Evolutionary conservation across 2,113 vertebrate species (phyloP), one percentile per base, ranked within the genome.

Genomic region (Okapia johnstoni): DNA sequence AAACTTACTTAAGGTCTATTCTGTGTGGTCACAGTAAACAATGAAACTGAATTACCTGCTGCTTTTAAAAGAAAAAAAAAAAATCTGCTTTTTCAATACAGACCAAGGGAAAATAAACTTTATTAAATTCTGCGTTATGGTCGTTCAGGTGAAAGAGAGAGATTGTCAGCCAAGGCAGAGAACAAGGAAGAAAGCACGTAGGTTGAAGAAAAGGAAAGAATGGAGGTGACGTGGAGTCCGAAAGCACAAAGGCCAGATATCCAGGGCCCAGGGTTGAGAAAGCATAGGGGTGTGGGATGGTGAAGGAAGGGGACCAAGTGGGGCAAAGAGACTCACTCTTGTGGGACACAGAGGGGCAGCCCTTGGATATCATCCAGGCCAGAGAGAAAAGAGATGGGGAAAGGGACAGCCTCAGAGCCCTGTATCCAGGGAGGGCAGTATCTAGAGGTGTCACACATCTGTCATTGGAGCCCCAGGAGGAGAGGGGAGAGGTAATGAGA

Each of bases 271-370:
- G 54, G 25, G 8, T 7, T 13, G 73, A 81, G 57, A 63, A 28
- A 43, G 28, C 0, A 6, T 40, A 0, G 9, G 5, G 13, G 10
- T 16, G 8, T 48, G 1, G 13, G 1, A 40, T 2, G 10, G 50
- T 40, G 23, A 10, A 70, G 2, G 3, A 5, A 25, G 15, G 26
- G 14, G 57, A 23, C 23, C 21, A 0, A 0, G 2, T 3, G 33
- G 55, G 19, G 54, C 6, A 6, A 4, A 19, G 26, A n/a, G 36
- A 30, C 12, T 33, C 21, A 4, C 13, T 14, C 15, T 10, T 58
- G 23, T 14, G 10, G 19, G n/a, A 21, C 17, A 1, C 15, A 28
- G 66, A 36, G 2, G 11, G 33, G 21, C 1, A 4, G 30, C 57
- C 46, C 36, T 55, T 50, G 58, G 61, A 88, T 40, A 48, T 17